Evolutionary conservation across 2,113 vertebrate species (phyloP).

Genomic region (Phalacrocorax brasilianus): DNA sequence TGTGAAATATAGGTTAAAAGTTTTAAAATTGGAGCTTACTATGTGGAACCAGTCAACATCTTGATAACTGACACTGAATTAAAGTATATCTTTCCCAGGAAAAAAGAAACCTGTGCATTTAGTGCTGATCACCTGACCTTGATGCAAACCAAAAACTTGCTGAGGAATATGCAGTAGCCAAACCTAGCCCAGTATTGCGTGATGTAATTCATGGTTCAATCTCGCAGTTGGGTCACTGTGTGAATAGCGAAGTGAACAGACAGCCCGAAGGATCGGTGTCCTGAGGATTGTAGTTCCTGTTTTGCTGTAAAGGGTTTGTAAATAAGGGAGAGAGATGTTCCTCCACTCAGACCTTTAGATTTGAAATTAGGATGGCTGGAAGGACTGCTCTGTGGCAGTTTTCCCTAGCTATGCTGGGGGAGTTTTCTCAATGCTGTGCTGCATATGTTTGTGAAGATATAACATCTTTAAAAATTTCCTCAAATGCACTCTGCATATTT

Average conservation of each 20-base stretch:
- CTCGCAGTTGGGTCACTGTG: accelerated
- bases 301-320: background rate
- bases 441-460: too few relatives aligned
- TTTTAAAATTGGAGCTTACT: accelerated
- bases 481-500: accelerated
- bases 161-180: accelerated
- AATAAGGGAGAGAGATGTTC: background rate
- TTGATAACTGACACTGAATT: background rate
- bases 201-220: accelerated
- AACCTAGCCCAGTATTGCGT: background rate
- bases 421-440: too few relatives aligned
- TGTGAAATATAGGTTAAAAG: background rate
- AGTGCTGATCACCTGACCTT: background rate
- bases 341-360: background rate
- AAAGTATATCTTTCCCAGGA: background rate
- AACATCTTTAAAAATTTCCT: accelerated
- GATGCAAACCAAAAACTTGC: background rate
- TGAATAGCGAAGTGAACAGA: background rate
- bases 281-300: accelerated
- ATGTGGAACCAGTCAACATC: background rate
- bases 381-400: background rate
- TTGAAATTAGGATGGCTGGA: too few relatives aligned
- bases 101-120: accelerated
- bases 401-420: background rate
- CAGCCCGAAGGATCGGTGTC: too few relatives aligned